Percentiles rank a stretch among this genome's conserved stretches.
phyloP scores from a whole-genome alignment of 2,888 invertebrate species.

The Pelosia muscerda region DNA sequence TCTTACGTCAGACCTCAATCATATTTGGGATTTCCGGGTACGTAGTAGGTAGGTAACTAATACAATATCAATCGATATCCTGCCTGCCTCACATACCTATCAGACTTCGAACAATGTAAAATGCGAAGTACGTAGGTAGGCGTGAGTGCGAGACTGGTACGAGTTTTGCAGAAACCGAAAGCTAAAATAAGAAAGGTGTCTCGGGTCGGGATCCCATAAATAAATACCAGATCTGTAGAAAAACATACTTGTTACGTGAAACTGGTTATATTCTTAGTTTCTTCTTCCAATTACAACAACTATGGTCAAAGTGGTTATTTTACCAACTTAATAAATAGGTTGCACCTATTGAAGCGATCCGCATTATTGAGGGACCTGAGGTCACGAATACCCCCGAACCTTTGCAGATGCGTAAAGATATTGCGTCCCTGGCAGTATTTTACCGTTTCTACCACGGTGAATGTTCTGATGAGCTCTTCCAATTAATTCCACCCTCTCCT shows the following conservation, averaged over 20 bases:
- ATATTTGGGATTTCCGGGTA: constrained; percentile 12
- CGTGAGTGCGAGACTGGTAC: constrained; percentile 1
- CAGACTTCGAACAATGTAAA: constrained; percentile 1
- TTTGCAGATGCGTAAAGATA: no score
- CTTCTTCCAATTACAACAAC: constrained; percentile 7
- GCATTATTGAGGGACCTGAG: no score
- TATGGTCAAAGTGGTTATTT: constrained; percentile 13
- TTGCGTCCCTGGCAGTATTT: no score
- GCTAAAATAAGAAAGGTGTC: constrained; percentile 2
- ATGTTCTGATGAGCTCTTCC: no score
- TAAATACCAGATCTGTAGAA: constrained; percentile 12
- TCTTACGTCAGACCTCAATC: constrained; percentile 17
- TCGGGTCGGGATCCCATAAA: neutral
- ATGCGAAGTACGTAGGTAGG: neutral
- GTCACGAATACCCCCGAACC: no score
- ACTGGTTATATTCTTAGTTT: constrained; percentile 16
- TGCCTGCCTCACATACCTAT: neutral
- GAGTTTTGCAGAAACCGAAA: constrained; percentile 18
- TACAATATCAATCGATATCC: constrained; percentile 15
- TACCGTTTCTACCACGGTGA: no score
- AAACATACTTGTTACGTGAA: constrained; percentile 2
- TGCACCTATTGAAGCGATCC: neutral
- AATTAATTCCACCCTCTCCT: no score
- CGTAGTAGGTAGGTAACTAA: constrained; percentile 4
- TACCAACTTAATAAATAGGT: constrained; percentile 9